phyloP scores from a whole-genome alignment of 1,140 invertebrate species.

The Varroa destructor region DNA sequence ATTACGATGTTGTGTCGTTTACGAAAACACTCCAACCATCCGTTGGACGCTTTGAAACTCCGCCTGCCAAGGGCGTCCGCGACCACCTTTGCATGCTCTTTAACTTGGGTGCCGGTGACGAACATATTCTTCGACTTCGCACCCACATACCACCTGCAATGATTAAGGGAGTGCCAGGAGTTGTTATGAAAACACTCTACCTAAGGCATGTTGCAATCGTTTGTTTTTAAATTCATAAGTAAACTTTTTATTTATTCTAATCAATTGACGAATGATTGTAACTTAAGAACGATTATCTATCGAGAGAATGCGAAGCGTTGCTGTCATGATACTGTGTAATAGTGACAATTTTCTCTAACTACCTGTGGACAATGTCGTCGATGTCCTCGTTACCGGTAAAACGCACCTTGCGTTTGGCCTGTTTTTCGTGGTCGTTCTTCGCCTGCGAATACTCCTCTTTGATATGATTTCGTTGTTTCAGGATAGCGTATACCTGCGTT shows the following conservation, averaged over 20 bases:
- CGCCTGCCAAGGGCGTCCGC: conserved; percentile 19
- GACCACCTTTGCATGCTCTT: conserved; percentile 28
- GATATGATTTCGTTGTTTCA: conserved; percentile 29
- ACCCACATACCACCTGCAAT: conserved; percentile 28
- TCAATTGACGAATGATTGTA: too few species aligned
- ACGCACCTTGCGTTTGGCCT: conserved; percentile 21
- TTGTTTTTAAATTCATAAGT: too few species aligned
- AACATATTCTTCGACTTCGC: conserved; percentile 25
- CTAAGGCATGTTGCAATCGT: too few species aligned
- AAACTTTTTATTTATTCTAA: too few species aligned
- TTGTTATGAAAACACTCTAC: too few species aligned
- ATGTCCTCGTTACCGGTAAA: conserved; percentile 18
- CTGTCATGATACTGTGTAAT: too few species aligned
- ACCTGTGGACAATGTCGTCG: conserved; percentile 25
- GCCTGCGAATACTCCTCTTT: conserved; percentile 20
- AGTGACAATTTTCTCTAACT: too few species aligned
- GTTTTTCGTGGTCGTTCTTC: conserved; percentile 24
- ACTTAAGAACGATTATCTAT: too few species aligned
- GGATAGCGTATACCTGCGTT: conserved; percentile 29
- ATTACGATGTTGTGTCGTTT: conserved; percentile 27
- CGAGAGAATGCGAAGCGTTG: too few species aligned
- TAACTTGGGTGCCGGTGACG: conserved; percentile 25
- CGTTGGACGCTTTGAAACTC: conserved; percentile 29
- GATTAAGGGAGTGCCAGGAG: too few species aligned
- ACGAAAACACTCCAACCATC: conserved; percentile 29